Conservation (phyloP, 2,888 invertebrate species). For the Erannis defoliaria region DNA sequence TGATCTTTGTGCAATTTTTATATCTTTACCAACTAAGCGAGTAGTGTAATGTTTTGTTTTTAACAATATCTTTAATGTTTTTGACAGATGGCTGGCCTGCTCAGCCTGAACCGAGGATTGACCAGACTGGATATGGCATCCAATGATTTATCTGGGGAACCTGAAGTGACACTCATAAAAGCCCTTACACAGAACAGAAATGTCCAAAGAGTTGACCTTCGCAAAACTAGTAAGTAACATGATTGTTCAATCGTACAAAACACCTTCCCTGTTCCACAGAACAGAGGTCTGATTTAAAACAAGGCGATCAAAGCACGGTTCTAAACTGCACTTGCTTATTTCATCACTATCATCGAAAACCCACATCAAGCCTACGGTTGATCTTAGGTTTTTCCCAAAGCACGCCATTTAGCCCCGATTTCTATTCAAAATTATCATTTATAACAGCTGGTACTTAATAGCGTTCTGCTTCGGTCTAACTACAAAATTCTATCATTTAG, state of each 20-base stretch:
- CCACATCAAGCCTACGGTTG: neutral
- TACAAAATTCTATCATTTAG: conserved; percentile 45
- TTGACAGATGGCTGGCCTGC: conserved; percentile 80
- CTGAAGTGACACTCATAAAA: conserved; percentile 77
- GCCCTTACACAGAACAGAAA: conserved; percentile 73
- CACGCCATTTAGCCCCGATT: no score
- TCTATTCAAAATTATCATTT: neutral
- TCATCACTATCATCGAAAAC: neutral
- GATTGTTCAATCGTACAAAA: neutral
- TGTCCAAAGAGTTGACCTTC: conserved; percentile 71
- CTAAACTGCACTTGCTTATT: neutral
- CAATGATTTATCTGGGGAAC: conserved; percentile 87
- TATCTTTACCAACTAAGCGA: no score
- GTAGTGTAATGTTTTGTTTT: no score
- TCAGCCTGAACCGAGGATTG: conserved; percentile 83
- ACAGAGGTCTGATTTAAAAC: no score
- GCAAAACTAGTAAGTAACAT: conserved; percentile 73
- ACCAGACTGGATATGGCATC: conserved; percentile 85
- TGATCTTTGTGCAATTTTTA: no score
- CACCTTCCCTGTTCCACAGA: no score
- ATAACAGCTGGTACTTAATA: neutral
- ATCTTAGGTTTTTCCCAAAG: no score
- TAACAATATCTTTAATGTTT: conserved; percentile 6
- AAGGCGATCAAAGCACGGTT: neutral
- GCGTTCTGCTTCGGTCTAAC: no score